These are phyloP conservation scores for Drosophila paranaensis DNA, from an alignment of 2,888 invertebrate species.

Conservation along the genomic window DNA sequence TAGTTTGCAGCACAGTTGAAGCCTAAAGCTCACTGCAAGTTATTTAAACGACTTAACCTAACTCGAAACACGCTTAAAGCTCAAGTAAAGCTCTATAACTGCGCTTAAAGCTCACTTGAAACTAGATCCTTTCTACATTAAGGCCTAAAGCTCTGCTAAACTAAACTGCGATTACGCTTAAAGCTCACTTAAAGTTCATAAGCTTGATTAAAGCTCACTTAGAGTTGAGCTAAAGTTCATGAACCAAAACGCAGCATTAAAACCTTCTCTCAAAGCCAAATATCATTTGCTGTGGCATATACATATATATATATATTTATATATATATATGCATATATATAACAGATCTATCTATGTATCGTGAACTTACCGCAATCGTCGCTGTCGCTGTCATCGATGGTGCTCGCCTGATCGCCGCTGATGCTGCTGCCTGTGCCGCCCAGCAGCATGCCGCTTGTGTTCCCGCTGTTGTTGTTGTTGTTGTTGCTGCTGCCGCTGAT, in stretches of 20 bases:
- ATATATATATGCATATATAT: neutral
- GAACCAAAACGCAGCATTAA: neutral
- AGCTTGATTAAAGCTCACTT: neutral
- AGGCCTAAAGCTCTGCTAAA: too few relatives aligned
- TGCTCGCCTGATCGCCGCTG: slow-evolving; percentile 83
- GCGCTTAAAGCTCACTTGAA: neutral
- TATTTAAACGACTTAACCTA: neutral
- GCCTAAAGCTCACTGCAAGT: neutral
- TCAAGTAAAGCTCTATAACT: neutral
- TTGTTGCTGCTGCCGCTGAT: slow-evolving; percentile 34
- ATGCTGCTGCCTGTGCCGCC: slow-evolving; percentile 80
- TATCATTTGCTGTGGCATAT: neutral
- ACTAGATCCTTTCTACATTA: too few relatives aligned
- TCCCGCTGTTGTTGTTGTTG: slow-evolving; percentile 54
- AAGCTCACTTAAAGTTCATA: neutral
- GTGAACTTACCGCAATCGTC: slow-evolving; percentile 84
- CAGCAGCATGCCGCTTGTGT: slow-evolving; percentile 54
- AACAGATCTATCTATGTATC: neutral
- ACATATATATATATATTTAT: too few relatives aligned
- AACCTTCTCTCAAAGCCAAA: neutral
- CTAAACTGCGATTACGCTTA: too few relatives aligned
- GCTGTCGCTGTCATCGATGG: slow-evolving; percentile 85
- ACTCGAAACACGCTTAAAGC: neutral
- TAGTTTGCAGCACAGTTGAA: neutral
- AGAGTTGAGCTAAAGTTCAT: neutral